Percentiles rank a stretch among this genome's conserved stretches.
These are phyloP conservation scores for Ectemnius lituratus DNA, from an alignment of 2,888 invertebrate species.

Conservation along the genomic window DNA sequence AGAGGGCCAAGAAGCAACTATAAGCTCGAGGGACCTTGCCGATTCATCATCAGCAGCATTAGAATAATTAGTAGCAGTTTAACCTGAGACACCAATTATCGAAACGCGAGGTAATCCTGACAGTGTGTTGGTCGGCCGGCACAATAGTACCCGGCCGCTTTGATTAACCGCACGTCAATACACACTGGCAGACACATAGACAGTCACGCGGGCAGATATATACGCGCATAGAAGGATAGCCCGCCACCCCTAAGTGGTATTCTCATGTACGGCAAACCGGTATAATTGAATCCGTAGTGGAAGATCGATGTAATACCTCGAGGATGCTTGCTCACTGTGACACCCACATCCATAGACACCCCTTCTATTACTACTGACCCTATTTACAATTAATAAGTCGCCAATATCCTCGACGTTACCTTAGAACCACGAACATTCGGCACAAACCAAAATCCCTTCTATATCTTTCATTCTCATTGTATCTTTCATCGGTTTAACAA, in stretches of 20 bases:
- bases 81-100: slow-evolving; percentile 43
- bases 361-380: slow-evolving; percentile 3
- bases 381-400: slow-evolving; percentile 23
- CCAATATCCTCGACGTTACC: too few species aligned
- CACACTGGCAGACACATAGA: slow-evolving; percentile 44
- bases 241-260: slow-evolving; percentile 47
- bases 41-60: slow-evolving; percentile 12
- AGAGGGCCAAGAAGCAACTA: neutral
- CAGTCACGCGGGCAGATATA: slow-evolving; percentile 3
- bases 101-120: slow-evolving; percentile 33
- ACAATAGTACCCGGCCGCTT: slow-evolving; percentile 35
- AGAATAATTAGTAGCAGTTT: slow-evolving; percentile 41
- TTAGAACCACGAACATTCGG: too few species aligned
- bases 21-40: neutral
- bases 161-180: slow-evolving; percentile 56
- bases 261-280: slow-evolving; percentile 41
- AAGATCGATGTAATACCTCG: slow-evolving; percentile 38
- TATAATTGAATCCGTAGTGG: slow-evolving; percentile 51
- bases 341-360: neutral
- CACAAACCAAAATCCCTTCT: too few species aligned
- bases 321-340: slow-evolving; percentile 25
- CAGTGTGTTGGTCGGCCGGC: slow-evolving; percentile 12
- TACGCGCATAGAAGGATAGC: slow-evolving; percentile 46
- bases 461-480: too few species aligned
- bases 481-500: too few species aligned